Evolutionary conservation across 2,113 vertebrate genomes (phyloP), one percentile per base, ranked within the genome.

Genomic region (Cyanoramphus novaezelandiae): DNA sequence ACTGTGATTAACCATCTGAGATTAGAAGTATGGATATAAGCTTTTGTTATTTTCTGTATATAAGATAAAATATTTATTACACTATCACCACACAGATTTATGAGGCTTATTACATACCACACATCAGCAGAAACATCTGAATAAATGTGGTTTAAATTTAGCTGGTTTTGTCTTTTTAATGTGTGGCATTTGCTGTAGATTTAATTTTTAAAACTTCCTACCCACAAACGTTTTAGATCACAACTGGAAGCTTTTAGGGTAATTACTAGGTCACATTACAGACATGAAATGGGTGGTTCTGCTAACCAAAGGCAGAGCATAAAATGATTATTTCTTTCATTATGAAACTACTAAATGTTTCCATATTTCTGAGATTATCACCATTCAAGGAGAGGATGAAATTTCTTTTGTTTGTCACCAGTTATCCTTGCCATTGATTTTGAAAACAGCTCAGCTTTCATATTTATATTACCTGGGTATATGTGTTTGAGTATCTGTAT

Each of bases 111-210:
- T 92, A 44, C 60, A 65, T 17, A 83, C 14, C 47, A 81, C 39
- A 80, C 28, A 90, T 59, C 35, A 90, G 17, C 27, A 86, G 55
- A 63, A 94, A 83, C 14, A 62, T 85, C 63, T 82, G 41, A 83
- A 86, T 44, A 94, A 95, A 93, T 55, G 35, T 90, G 60, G 39
- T 78, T 93, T 88, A 92, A 93, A 92, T 92, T 78, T 68, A 84
- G 27, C 16, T 86, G 33, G 0, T 84, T 90, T 93, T 88, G 18
- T 52, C 64, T 90, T 86, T 90, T 23, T 33, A 65, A 14, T 44
- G 18, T 84, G 90, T 63, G 60, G 19, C 39, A 87, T 90, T 92
- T 93, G 13, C 19, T 78, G 39, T 29, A 92, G 64, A 88, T 70
- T 53, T 52, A 88, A 71, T 75, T 94, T 93, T 94, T 71, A 64